Evolutionary conservation across 2,113 vertebrate species (phyloP).

Genomic region (Xyliphius kryptos): DNA sequence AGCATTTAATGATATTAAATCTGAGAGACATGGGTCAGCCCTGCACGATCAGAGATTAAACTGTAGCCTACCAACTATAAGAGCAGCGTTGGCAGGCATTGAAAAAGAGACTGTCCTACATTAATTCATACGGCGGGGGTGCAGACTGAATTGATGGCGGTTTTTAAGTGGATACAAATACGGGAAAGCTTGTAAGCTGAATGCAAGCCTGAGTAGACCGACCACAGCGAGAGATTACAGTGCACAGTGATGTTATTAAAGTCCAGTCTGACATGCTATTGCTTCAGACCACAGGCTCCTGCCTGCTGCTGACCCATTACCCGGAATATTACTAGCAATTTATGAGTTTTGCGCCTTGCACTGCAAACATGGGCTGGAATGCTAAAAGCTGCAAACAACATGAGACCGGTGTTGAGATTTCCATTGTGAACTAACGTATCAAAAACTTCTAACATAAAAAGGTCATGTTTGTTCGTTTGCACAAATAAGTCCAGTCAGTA

Average conservation of each 20-base stretch:
- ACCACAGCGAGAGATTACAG: slow-evolving; percentile 49
- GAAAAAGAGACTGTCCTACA: slow-evolving; percentile 23
- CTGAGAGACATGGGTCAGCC: background rate
- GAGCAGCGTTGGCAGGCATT: slow-evolving; percentile 23
- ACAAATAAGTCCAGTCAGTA: background rate
- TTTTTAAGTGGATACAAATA: slow-evolving; percentile 28
- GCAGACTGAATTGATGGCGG: slow-evolving; percentile 24
- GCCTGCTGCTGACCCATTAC: slow-evolving; percentile 28
- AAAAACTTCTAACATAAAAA: no score
- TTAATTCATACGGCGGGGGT: slow-evolving; percentile 31
- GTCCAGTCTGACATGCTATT: slow-evolving; percentile 34
- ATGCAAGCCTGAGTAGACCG: slow-evolving; percentile 24
- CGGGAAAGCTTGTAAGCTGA: slow-evolving; percentile 27
- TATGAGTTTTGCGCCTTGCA: background rate
- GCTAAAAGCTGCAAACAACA: no score
- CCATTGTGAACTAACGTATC: no score
- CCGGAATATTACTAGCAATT: slow-evolving; percentile 15
- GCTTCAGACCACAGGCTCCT: slow-evolving; percentile 16
- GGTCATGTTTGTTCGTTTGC: no score
- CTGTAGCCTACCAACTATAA: slow-evolving; percentile 6
- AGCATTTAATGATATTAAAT: slow-evolving; percentile 37
- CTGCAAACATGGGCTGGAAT: background rate
- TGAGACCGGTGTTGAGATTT: no score
- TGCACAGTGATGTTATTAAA: slow-evolving; percentile 55
- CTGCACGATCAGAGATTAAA: slow-evolving; percentile 9